Evolutionary conservation across 2,888 invertebrate species (phyloP).

Genomic region (Lithodes maja): DNA sequence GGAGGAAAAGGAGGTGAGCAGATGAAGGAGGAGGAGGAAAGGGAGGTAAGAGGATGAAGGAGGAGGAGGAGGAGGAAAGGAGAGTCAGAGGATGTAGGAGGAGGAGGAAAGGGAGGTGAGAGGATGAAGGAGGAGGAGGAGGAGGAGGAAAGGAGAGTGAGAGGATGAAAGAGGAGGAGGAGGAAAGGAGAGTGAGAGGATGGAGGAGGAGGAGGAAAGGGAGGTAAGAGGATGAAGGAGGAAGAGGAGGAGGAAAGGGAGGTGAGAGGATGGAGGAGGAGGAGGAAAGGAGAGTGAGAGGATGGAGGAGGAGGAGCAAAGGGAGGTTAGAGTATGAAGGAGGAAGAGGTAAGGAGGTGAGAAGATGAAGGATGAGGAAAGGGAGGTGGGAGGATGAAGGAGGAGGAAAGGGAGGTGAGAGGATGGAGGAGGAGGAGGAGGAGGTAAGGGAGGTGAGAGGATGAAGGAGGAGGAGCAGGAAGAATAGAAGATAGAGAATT

Average conservation of each 20-base stretch:
- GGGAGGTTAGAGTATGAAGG: background rate
- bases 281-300: constrained; percentile 12
- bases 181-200: background rate
- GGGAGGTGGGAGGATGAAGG: background rate
- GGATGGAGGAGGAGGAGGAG: background rate
- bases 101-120: background rate
- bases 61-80: background rate
- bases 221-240: background rate
- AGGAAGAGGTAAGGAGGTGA: background rate
- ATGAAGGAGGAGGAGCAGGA: background rate
- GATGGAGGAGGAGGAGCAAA: constrained; percentile 4
- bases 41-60: background rate
- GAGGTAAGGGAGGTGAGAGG: background rate
- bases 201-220: too few species aligned
- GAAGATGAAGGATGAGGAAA: background rate
- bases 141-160: background rate
- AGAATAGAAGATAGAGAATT: background rate
- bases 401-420: constrained; percentile 25
- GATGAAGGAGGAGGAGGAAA: constrained; percentile 5
- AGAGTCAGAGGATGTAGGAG: constrained; percentile 2
- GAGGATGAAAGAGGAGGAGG: too few species aligned
- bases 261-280: constrained; percentile 18
- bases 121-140: background rate
- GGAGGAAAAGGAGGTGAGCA: constrained; percentile 1
- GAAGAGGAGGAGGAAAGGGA: background rate